Percentiles rank a stretch among this genome's conserved stretches.
These are phyloP conservation scores for Tanaodytes sp. DNA, from an alignment of 2,888 invertebrate genomes.

Conservation along the genomic window DNA sequence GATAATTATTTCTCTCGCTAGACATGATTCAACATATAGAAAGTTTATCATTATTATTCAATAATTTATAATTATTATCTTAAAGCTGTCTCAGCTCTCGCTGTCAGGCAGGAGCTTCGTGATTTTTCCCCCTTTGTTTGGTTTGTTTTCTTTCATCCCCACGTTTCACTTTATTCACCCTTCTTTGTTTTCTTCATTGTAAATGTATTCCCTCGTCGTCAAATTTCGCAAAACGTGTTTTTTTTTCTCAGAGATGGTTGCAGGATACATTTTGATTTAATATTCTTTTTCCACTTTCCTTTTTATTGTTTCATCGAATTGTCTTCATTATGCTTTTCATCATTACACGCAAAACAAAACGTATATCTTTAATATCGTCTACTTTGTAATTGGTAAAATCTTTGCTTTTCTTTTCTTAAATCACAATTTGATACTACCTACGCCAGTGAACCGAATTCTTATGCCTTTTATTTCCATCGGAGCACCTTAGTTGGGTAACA, in stretches of 20 bases:
- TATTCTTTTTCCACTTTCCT: not conserved
- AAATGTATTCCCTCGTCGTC: slow-evolving; percentile 37
- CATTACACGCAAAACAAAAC: too few relatives aligned
- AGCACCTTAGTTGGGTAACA: slow-evolving; percentile 38
- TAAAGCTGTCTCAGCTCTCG: slow-evolving; percentile 72
- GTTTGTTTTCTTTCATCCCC: not conserved
- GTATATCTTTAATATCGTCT: too few relatives aligned
- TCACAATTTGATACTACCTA: slow-evolving; percentile 71
- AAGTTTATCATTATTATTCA: slow-evolving; percentile 71
- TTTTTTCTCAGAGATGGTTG: slow-evolving; percentile 39
- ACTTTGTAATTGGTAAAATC: slow-evolving; percentile 68
- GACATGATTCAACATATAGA: slow-evolving; percentile 73
- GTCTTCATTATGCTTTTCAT: slow-evolving; percentile 25
- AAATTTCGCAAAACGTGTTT: slow-evolving; percentile 37
- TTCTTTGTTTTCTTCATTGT: slow-evolving; percentile 33
- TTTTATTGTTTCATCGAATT: slow-evolving; percentile 15
- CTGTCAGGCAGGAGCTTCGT: slow-evolving; percentile 70
- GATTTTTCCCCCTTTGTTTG: slow-evolving; percentile 37
- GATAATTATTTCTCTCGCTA: slow-evolving; percentile 70
- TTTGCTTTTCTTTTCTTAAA: slow-evolving; percentile 65
- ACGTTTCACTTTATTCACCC: slow-evolving; percentile 25
- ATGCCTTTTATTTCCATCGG: slow-evolving; percentile 61
- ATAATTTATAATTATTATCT: slow-evolving; percentile 71
- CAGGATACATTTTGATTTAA: slow-evolving; percentile 20
- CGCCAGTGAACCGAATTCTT: slow-evolving; percentile 64